Percentiles rank a stretch among this genome's conserved stretches.
These are phyloP conservation scores for Diorhabda elongata DNA, from an alignment of 1,140 invertebrate genomes.

Conservation along the genomic window DNA sequence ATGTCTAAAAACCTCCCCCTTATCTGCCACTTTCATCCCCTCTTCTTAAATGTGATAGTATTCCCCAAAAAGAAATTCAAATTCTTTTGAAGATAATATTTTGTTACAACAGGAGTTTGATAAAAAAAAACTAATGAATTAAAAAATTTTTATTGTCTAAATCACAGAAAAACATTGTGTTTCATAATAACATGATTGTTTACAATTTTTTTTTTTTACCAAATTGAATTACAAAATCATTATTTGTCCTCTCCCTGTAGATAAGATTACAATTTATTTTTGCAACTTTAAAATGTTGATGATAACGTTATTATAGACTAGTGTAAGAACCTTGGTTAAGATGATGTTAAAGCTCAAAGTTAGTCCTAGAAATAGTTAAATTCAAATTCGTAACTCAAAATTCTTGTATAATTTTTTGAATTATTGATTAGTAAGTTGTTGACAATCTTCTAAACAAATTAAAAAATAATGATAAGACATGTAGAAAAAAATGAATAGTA, in stretches of 20 bases:
- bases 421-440: too few relatives aligned
- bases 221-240: slow-evolving; percentile 7
- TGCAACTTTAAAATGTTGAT: slow-evolving; percentile 4
- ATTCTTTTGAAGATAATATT: neutral
- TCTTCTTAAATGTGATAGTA: slow-evolving; percentile 5
- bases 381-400: too few relatives aligned
- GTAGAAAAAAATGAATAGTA: too few relatives aligned
- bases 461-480: too few relatives aligned
- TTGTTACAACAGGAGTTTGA: slow-evolving; percentile 7
- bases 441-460: too few relatives aligned
- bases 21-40: slow-evolving; percentile 3
- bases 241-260: neutral
- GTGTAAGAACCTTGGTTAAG: too few relatives aligned
- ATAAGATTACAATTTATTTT: slow-evolving; percentile 7
- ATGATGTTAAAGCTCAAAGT: too few relatives aligned
- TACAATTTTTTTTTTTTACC: neutral
- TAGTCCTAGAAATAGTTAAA: too few relatives aligned
- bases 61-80: neutral
- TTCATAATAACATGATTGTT: too few relatives aligned
- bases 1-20: slow-evolving; percentile 4
- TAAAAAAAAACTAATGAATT: slow-evolving; percentile 3
- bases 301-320: neutral
- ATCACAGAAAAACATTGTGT: too few relatives aligned
- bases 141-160: neutral
- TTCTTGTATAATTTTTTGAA: too few relatives aligned